Evolutionary conservation across 2,888 invertebrate genomes (phyloP), one percentile per base, ranked within the genome.

Genomic region (Drosophila stalkeri): DNA sequence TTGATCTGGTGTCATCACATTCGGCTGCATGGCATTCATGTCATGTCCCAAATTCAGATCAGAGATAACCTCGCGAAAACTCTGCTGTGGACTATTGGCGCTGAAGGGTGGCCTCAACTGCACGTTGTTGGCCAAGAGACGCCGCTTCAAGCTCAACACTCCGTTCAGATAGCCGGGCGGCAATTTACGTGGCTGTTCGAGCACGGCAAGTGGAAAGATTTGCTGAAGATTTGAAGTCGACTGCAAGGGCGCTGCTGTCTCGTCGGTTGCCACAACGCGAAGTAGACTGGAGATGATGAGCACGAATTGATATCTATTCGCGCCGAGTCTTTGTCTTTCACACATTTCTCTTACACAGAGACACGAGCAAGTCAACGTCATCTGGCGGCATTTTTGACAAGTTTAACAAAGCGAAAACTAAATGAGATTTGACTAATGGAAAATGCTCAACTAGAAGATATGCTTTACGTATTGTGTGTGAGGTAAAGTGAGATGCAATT

Each of bases 91-190:
- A 23, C 14, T 43, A 9, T 43, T 43, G 18, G 41, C 18, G 1
- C 4, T 31, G 6, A 37, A 43, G 14, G 43, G 56, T 11, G 51
- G 23, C 0, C 43, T 14, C 0, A 37, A 1, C 47, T 57, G 61
- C n/a, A 49, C 35, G 43, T 41, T 74, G 56, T 62, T 80, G 43
- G 73, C 27, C 51, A 81, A 43, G 31, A 89, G 59, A 6, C 77
- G 72, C 11, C 81, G 56, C 68, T 89, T 89, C 16, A 89, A 64
- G 9, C 64, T 81, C 3, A 89, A 70, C 41, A 85, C 3, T n/a
- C 89, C 89, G 46, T 84, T 81, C 6, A 89, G 59, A 39, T 87
- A 89, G n/a, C 62, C 80, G 0, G 73, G 27, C 11, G 75, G 43
- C 31, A 82, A 35, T 3, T 43, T 67, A 3, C 56, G 51, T 23